Percentiles rank a stretch among this genome's conserved stretches.
Conservation (phyloP, 2,888 invertebrate species). For the Drosophila longiperda region DNA sequence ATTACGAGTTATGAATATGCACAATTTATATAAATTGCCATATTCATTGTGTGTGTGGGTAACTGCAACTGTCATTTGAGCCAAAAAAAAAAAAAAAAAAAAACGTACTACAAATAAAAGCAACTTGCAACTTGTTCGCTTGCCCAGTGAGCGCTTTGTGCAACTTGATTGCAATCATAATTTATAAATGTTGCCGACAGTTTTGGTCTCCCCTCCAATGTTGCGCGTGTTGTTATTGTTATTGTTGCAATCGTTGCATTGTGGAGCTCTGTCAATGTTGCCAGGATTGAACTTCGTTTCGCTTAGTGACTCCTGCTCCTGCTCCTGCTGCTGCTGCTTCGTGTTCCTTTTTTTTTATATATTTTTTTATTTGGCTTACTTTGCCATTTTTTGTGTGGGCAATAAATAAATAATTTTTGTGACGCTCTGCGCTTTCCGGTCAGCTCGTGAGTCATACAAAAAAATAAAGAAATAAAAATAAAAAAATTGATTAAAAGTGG, state of each 20-base stretch:
- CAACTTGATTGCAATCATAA: constrained; percentile 80
- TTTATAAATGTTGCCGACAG: constrained; percentile 80
- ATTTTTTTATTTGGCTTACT: neutral
- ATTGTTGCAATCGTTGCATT: constrained; percentile 13
- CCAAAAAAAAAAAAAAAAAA: constrained; percentile 37
- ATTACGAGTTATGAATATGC: constrained; percentile 76
- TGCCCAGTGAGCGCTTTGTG: constrained; percentile 64
- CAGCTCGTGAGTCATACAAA: constrained; percentile 29
- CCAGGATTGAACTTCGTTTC: constrained; percentile 29
- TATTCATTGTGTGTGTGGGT: constrained; percentile 53
- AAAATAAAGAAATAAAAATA: neutral
- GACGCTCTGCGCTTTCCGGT: constrained; percentile 6
- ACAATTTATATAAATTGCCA: constrained; percentile 75
- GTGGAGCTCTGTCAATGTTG: constrained; percentile 26
- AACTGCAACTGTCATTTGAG: constrained; percentile 63
- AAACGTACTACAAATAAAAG: neutral
- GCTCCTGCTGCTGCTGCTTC: constrained; percentile 6
- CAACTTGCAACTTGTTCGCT: constrained; percentile 44
- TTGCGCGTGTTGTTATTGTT: constrained; percentile 10
- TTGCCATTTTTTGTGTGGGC: constrained; percentile 1
- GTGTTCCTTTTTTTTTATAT: constrained; percentile 5
- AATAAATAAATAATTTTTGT: constrained; percentile 70
- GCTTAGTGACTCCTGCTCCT: neutral
- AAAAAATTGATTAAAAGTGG: neutral
- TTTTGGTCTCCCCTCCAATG: constrained; percentile 55